These are phyloP conservation scores for Cyprinodon diabolis DNA, from an alignment of 2,797 vertebrate species.

Conservation along the genomic window DNA sequence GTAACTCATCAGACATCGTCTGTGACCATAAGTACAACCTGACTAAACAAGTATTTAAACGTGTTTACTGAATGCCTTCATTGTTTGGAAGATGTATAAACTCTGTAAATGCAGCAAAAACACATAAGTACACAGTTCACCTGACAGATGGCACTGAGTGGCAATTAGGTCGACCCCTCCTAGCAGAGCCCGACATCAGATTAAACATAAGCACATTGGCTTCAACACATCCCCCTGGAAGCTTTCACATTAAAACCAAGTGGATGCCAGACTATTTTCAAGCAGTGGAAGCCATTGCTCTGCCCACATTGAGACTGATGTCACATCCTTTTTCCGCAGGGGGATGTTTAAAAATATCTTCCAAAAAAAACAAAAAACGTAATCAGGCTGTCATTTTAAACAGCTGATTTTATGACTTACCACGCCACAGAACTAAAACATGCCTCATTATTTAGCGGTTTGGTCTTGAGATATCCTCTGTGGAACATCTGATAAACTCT, in stretches of 20 bases:
- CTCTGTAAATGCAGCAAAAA: neutral
- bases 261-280: constrained; percentile 36
- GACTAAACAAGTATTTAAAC: constrained; percentile 29
- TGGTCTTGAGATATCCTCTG: neutral
- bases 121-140: neutral
- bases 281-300: constrained; percentile 37
- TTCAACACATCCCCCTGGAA: constrained; percentile 13
- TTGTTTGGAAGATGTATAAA: constrained; percentile 21
- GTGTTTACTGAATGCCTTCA: constrained; percentile 27
- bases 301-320: constrained; percentile 3
- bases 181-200: constrained; percentile 6
- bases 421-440: neutral
- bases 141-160: constrained; percentile 10
- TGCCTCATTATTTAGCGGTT: neutral
- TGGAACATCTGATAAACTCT: constrained; percentile 5
- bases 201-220: constrained; percentile 11
- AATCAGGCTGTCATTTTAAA: neutral
- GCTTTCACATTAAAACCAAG: constrained; percentile 28
- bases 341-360: neutral
- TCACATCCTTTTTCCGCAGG: constrained; percentile 14
- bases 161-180: constrained; percentile 13
- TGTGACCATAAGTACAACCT: constrained; percentile 36
- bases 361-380: neutral
- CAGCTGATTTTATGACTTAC: neutral
- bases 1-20: constrained; percentile 36